Base-by-base conservation (phyloP, 2,888 invertebrate species). In the Sthenelais limicola region DNA sequence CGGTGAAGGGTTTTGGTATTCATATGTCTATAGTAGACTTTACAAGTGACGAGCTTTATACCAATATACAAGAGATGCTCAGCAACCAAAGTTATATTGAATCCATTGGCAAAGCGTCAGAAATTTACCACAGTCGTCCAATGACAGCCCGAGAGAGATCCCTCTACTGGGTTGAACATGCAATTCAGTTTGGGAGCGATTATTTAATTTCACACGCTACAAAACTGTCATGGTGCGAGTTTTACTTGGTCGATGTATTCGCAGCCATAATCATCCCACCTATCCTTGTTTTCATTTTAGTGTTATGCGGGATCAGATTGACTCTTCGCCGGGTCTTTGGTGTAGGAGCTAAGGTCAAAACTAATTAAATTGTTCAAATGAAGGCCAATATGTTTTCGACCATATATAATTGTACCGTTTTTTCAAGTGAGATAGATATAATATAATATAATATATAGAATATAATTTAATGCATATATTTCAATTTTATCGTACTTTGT, bases 131-230 rank as follows among this genome's bases (percentile, higher is more conserved):
- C 1, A 52, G 56, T 21, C 58, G 74, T 24, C 56, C 67, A 43
- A 43, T 72, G 28, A 74, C 71, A 32, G 79, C 82, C 2, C 33
- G 52, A 30, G 72, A 79, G 33, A 73, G 78, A 48, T 80, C 80
- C 7, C 80, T 77, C 3, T 79, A 71, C 47, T 81, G 81, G 80
- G 70, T 82, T 21, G 81, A 82, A 68, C 79, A 81, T 67, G 76
- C 81, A 43, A 73, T 82, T 15, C 74, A 78, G 71, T 78, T 78
- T 76, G 82, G 82, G 9, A 79, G 78, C 4, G 72, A 54, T 15
- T 78, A 81, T 51, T 68, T 82, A 54, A 75, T 75, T 21, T 78
- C 82, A 1, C 18, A 74, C 26, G 74, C 74, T 7, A 68, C 75
- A 47, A 73, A 78, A 49, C 71, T 81, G 74, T 77, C 80, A 9